Evolutionary conservation across 2,888 invertebrate genomes (phyloP).

Genomic region (Nemurella pictetii): DNA sequence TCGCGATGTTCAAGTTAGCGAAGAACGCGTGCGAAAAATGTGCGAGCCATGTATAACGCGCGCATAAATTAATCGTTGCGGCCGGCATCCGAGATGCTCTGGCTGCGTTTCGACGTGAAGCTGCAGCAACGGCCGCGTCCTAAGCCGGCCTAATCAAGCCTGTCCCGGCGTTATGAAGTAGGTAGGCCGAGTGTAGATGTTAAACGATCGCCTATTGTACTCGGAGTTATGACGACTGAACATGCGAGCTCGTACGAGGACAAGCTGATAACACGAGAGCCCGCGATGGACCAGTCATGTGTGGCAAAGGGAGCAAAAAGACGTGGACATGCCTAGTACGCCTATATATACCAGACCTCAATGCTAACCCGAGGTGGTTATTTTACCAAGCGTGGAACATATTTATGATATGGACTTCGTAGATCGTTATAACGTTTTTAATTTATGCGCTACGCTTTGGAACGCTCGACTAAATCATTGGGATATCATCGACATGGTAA

Average conservation of each 20-base stretch:
- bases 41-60: neutral
- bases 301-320: neutral
- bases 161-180: neutral
- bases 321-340: too few species aligned
- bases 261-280: neutral
- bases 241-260: conserved; percentile 14
- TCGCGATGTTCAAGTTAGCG: neutral
- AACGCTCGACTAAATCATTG: neutral
- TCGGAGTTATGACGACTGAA: neutral
- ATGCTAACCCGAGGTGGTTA: neutral
- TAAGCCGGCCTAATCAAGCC: neutral
- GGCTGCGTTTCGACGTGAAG: too few species aligned
- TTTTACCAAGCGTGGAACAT: neutral
- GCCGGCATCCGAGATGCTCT: neutral
- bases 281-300: neutral
- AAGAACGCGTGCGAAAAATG: neutral
- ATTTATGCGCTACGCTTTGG: neutral
- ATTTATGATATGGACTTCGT: neutral
- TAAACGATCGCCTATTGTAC: conserved; percentile 14
- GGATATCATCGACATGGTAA: neutral
- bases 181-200: neutral
- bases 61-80: neutral
- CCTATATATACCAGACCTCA: too few species aligned
- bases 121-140: neutral
- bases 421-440: neutral